Evolutionary conservation across 2,888 invertebrate genomes (phyloP).

Genomic region (Pseudococcus viburni): DNA sequence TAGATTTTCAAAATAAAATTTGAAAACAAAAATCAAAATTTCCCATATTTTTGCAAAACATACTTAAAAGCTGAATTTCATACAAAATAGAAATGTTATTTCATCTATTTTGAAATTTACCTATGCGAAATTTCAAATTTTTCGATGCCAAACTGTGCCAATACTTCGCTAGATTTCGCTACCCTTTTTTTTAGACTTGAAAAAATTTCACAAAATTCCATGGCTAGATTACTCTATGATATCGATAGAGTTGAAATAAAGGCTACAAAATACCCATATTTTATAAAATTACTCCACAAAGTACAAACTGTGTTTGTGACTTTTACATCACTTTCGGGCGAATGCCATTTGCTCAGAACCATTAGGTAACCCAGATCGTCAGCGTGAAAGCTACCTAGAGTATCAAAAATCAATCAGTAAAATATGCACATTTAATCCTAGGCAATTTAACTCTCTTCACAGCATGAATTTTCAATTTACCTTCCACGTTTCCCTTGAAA

Average conservation of each 20-base stretch:
- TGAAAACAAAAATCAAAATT: too few relatives aligned
- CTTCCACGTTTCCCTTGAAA: background rate
- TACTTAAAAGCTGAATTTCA: too few relatives aligned
- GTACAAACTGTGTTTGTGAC: background rate
- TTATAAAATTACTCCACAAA: background rate
- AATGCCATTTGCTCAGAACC: background rate
- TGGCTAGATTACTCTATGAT: background rate
- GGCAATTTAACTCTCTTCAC: too few relatives aligned
- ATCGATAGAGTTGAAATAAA: background rate
- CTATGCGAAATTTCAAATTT: too few relatives aligned
- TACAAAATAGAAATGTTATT: too few relatives aligned
- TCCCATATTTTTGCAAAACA: too few relatives aligned
- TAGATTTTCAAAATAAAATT: too few relatives aligned
- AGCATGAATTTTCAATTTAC: background rate
- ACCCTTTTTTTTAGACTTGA: background rate
- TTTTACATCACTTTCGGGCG: background rate
- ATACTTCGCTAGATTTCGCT: too few relatives aligned
- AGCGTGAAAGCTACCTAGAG: background rate
- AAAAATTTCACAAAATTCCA: background rate
- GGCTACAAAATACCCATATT: background rate
- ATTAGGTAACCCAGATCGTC: background rate
- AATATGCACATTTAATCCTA: too few relatives aligned
- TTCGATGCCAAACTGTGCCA: too few relatives aligned
- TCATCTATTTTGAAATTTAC: too few relatives aligned
- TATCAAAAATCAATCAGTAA: background rate